Conservation (phyloP, 2,888 invertebrate species). For the Cheilosia grossa region DNA sequence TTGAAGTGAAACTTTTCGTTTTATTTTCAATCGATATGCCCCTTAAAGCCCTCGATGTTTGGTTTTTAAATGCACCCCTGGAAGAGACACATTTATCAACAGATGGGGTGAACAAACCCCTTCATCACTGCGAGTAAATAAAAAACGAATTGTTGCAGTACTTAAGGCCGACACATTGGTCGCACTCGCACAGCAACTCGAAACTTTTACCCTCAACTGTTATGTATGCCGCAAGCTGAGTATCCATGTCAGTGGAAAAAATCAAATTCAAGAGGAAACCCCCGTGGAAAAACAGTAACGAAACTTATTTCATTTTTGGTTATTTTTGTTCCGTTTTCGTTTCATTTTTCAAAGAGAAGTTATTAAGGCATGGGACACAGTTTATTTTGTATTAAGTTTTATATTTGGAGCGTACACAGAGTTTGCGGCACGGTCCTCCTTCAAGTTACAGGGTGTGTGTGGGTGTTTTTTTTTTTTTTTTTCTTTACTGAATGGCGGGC, state of each 20-base stretch:
- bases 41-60: slow-evolving; percentile 1
- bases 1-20: not conserved
- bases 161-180: slow-evolving; percentile 14
- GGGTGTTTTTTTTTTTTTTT: not conserved
- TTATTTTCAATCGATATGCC: slow-evolving; percentile 25
- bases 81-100: slow-evolving; percentile 6
- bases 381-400: slow-evolving; percentile 51
- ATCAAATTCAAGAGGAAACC: not conserved
- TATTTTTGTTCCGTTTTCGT: slow-evolving; percentile 16
- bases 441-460: slow-evolving; percentile 8
- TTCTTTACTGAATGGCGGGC: not conserved
- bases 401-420: slow-evolving; percentile 21
- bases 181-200: not conserved
- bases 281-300: slow-evolving; percentile 8
- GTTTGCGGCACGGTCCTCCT: not conserved
- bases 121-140: not conserved
- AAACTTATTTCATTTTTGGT: slow-evolving; percentile 24
- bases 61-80: slow-evolving; percentile 7
- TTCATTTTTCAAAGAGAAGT: slow-evolving; percentile 13
- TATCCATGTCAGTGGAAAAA: slow-evolving; percentile 16
- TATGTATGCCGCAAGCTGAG: slow-evolving; percentile 15
- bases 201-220: slow-evolving; percentile 25
- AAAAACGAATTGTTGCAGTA: slow-evolving; percentile 14
- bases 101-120: slow-evolving; percentile 28
- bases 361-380: slow-evolving; percentile 49